phyloP scores from a whole-genome alignment of 2,113 vertebrate genomes.

The Potamarius usumacintae region DNA sequence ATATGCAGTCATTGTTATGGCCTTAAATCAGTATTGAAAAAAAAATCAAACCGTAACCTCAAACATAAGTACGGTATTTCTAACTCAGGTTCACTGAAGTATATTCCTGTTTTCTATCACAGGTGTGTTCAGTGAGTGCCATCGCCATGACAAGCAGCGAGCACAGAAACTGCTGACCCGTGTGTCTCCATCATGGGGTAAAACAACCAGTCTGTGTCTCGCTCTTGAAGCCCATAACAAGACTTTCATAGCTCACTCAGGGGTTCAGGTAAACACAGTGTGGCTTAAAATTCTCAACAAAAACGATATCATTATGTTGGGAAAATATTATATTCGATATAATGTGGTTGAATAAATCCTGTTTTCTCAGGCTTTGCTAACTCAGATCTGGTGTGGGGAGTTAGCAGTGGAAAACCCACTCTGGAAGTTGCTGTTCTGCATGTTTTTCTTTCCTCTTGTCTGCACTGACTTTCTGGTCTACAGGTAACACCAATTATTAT shows the following conservation, averaged over 20 bases:
- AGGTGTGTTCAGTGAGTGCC: slow-evolving; percentile 87
- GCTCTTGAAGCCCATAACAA: slow-evolving; percentile 87
- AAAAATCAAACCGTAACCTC: neutral
- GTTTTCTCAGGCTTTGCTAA: slow-evolving; percentile 82
- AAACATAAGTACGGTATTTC: neutral
- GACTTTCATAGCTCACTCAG: slow-evolving; percentile 88
- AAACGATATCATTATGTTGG: neutral
- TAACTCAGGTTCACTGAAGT: no score
- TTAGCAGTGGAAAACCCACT: slow-evolving; percentile 82
- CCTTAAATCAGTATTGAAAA: neutral
- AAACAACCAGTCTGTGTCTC: slow-evolving; percentile 85
- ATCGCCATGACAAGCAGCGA: slow-evolving; percentile 78
- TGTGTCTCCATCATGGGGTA: slow-evolving; percentile 84
- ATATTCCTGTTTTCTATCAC: neutral
- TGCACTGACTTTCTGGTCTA: slow-evolving; percentile 83
- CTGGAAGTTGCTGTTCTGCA: slow-evolving; percentile 81
- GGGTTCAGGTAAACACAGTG: slow-evolving; percentile 81
- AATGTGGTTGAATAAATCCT: neutral
- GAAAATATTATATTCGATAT: neutral
- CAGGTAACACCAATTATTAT: slow-evolving; percentile 73
- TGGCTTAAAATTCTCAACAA: neutral
- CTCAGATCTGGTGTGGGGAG: slow-evolving; percentile 95
- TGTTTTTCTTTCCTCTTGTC: slow-evolving; percentile 84
- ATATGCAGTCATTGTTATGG: neutral
- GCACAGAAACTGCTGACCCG: slow-evolving; percentile 86